Evolutionary conservation across 2,113 vertebrate species (phyloP).

Genomic region (Monarcha castaneiventris): DNA sequence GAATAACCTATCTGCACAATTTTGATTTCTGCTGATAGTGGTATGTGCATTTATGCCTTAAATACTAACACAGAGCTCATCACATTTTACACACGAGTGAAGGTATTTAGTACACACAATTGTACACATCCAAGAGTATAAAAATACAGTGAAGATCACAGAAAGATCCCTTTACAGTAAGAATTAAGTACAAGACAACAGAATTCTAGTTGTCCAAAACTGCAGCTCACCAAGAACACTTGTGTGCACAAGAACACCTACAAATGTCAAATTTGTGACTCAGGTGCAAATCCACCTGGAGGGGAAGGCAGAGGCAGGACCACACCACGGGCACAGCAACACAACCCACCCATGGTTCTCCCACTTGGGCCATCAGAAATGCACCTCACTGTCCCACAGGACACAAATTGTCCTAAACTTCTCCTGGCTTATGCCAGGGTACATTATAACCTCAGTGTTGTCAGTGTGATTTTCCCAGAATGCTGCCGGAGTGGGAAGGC

Average conservation of each 20-base stretch:
- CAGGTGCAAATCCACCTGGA: neutral
- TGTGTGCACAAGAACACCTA: neutral
- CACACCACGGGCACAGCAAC: neutral
- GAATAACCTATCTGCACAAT: neutral
- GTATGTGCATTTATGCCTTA: neutral
- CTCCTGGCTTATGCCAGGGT: neutral
- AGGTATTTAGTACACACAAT: neutral
- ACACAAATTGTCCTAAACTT: neutral
- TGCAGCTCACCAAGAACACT: neutral
- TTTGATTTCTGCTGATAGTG: neutral
- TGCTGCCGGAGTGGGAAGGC: neutral
- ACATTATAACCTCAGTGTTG: neutral
- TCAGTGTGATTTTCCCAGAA: neutral
- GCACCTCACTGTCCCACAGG: neutral
- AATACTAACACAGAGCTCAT: neutral
- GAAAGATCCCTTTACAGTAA: neutral
- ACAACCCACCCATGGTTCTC: neutral
- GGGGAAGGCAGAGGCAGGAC: neutral
- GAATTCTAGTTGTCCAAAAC: neutral
- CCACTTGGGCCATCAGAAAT: neutral
- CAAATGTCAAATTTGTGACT: neutral
- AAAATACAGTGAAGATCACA: neutral
- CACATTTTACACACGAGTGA: neutral
- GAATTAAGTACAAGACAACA: neutral
- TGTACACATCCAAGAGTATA: accelerated